Evolutionary conservation across 1,140 invertebrate genomes (phyloP), one percentile per base, ranked within the genome.

Genomic region (Bombus waltoni): DNA sequence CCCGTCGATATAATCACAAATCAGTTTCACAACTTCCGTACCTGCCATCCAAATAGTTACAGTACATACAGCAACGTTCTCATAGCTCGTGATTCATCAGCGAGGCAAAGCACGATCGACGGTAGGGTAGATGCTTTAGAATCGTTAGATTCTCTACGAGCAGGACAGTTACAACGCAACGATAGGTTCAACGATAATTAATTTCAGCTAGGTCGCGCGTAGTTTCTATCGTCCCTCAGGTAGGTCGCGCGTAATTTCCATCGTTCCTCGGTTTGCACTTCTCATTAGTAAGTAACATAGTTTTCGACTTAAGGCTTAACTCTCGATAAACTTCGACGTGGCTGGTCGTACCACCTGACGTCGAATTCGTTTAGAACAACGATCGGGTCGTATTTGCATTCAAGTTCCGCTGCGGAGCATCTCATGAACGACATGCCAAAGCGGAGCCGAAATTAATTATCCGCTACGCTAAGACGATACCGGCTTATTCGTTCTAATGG

Each of bases 301-400:
- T 84, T 79, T 62, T 72, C 83, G 66, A 32, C 82, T 79, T 84
- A 77, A 25, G 66, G 44, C 32, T 70, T 28, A 47, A 44, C 62
- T 40, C 62, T 32, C 65, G 74, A 71, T 84, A 71, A 84, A 79
- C n/a, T 84, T 79, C 53, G 53, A 44, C n/a, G 13, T n/a, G 75
- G 18, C 53, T 59, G 75, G 76, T 79, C 57, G 32, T 79, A 79
- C 83, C 83, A 84, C 72, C 75, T 84, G 76, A 79, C 83, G 83
- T 84, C 47, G 75, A 71, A 84, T 70, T 84, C 75, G 83, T 79
- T 84, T 79, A 79, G 40, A 53, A 6, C 70, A 71, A 79, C 76
- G 66, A 84, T 79, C 76, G 66, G 47, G 44, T 35, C 18, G 53
- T 53, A 71, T 84, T 84, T 72, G 76, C 75, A 84, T 79, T 53